Evolutionary conservation across 2,888 invertebrate species (phyloP), one percentile per base, ranked within the genome.

Genomic region (Meghimatium bilineatum): DNA sequence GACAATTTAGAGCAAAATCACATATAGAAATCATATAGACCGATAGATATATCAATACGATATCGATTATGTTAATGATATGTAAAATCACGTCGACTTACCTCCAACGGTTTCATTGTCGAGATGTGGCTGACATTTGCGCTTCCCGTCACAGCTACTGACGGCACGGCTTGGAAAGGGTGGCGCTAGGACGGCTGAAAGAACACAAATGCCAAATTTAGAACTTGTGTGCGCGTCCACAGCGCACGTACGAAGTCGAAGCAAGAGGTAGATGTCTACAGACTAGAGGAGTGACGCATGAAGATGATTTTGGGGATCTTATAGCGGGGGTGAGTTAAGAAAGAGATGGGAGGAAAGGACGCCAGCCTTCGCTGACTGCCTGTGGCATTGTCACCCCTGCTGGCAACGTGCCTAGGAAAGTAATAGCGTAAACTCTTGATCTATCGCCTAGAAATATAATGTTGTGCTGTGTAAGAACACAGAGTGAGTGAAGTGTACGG

Each of bases 181-280:
- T 83, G 83, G 78, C 79, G 56, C 60, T 78, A 74, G 56, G 83
- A 79, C 66, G 83, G 72, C 78, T 83, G 83, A 83, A 83, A 78
- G 78, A 34, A 71, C 83, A 83, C 83, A 79, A 78, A 83, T 72
- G 83, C 83, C 83, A 67, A 78, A 78, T 83, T 83, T 83, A 83
- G 78, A 83, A 76, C 83, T 69, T 52, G 78, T 78, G 72, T 78
- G 78, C 76, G 82, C 76, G 82, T 82, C 82, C 82, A 76, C 76
- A 81, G 66, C 81, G 63, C 72, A 74, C 82, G 82, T 74, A 82
- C 82, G 67, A 72, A 76, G 72, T 52, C 63, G 72, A 72, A 81
- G 63, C 63, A 67, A 67, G 76, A 82, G 63, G 76, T 82, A 82
- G 69, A 60, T 82, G 76, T 82, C 75, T 82, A 75, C 44, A 82